phyloP scores from a whole-genome alignment of 2,113 vertebrate genomes.

The Sinocyclocheilus grahami region DNA sequence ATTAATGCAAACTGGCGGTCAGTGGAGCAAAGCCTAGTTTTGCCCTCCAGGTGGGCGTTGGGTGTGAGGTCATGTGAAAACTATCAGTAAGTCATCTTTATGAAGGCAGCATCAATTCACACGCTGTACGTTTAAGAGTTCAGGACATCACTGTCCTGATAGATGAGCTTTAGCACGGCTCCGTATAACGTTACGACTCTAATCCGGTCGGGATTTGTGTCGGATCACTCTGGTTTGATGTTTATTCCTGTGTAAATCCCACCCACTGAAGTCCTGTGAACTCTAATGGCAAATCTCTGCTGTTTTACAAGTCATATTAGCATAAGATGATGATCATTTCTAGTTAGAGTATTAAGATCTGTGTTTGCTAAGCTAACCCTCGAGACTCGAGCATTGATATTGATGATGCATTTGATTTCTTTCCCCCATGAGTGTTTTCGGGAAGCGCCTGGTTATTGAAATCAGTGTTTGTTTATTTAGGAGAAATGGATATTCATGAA shows the following conservation, averaged over 20 bases:
- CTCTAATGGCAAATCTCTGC: neutral
- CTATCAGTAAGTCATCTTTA: too few relatives aligned
- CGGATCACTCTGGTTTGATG: neutral
- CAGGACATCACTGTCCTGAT: neutral
- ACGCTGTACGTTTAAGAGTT: neutral
- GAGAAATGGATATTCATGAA: neutral
- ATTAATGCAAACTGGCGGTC: too few relatives aligned
- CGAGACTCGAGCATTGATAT: neutral
- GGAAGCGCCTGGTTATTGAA: neutral
- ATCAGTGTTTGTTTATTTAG: neutral
- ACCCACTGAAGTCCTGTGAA: neutral
- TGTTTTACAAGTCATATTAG: neutral
- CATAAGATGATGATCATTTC: neutral
- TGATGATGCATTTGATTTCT: neutral
- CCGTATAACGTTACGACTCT: neutral
- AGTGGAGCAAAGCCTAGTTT: too few relatives aligned
- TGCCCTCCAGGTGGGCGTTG: too few relatives aligned
- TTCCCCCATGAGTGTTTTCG: neutral
- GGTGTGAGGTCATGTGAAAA: too few relatives aligned
- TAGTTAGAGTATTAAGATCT: neutral
- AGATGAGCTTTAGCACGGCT: neutral
- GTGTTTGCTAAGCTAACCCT: neutral
- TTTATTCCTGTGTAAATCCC: neutral
- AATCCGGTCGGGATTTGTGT: neutral
- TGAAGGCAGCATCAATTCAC: neutral